Percentiles rank a stretch among this genome's conserved stretches.
Conservation (phyloP, 1,140 invertebrate genomes). For the Myzus persicae region DNA sequence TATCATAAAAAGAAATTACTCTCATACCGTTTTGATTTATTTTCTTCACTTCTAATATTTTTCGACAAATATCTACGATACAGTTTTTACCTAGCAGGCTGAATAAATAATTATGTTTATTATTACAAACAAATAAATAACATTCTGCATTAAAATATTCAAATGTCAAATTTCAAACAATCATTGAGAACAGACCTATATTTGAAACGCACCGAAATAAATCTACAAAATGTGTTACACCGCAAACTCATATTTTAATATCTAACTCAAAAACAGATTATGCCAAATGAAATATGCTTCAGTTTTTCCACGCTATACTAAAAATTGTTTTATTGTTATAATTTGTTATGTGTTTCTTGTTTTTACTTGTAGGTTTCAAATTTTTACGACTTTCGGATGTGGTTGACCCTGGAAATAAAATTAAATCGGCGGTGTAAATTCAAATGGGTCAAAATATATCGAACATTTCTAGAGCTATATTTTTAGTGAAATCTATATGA, state of each 20-base stretch:
- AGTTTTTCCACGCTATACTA: conserved; percentile 4
- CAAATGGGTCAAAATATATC: conserved; percentile 18
- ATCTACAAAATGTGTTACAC: neutral
- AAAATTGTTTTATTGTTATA: conserved; percentile 52
- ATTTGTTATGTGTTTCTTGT: conserved; percentile 41
- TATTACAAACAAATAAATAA: neutral
- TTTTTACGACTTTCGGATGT: conserved; percentile 55
- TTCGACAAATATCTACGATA: neutral
- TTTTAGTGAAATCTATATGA: conserved; percentile 33
- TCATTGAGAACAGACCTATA: too few species aligned
- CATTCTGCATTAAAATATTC: neutral
- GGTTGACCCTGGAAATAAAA: conserved; percentile 50
- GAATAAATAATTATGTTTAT: neutral
- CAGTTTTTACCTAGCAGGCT: too few species aligned
- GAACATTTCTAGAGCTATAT: neutral
- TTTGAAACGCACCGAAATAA: neutral
- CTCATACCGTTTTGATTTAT: neutral
- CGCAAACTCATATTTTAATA: conserved; percentile 10
- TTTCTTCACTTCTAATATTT: neutral
- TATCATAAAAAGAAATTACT: neutral
- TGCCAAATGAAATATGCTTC: neutral
- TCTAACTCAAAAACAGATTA: conserved; percentile 3
- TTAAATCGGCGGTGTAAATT: conserved; percentile 13
- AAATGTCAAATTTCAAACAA: neutral
- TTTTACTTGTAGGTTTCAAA: neutral